Evolutionary conservation across 30 jellyfish, hydroid and myxozoan species (phyloP).

Genomic region (Sanderia malayensis): DNA sequence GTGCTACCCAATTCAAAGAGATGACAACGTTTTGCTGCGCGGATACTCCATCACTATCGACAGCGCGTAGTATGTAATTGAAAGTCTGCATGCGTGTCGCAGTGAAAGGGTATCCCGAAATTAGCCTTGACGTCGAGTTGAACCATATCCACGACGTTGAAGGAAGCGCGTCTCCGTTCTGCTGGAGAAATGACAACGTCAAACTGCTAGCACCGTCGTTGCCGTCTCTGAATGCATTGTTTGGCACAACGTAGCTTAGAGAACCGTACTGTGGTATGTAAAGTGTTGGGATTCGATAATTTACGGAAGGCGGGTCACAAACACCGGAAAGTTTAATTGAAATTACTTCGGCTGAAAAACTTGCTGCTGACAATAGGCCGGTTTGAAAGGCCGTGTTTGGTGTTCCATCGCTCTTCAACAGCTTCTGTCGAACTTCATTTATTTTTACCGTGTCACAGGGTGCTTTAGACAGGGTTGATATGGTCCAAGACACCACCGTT

Average conservation of each 20-base stretch:
- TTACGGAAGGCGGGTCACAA: slow-evolving; percentile 67
- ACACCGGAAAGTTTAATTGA: slow-evolving; percentile 25
- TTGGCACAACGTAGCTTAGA: slow-evolving; percentile 49
- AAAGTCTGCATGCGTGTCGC: slow-evolving; percentile 9
- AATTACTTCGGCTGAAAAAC: slow-evolving; percentile 24
- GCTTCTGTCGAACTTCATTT: slow-evolving; percentile 11
- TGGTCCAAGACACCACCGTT: slow-evolving; percentile 35
- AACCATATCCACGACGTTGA: slow-evolving; percentile 73
- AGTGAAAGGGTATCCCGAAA: slow-evolving; percentile 73
- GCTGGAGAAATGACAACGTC: slow-evolving; percentile 9
- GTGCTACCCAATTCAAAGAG: slow-evolving; percentile 27
- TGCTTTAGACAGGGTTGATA: slow-evolving; percentile 9
- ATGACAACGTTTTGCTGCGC: slow-evolving; percentile 60
- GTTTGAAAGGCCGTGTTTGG: slow-evolving; percentile 1
- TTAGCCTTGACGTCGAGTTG: slow-evolving; percentile 30
- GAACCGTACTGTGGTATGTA: slow-evolving; percentile 51
- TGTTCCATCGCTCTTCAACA: slow-evolving; percentile 27
- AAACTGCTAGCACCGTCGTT: slow-evolving; percentile 47
- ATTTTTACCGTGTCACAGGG: slow-evolving; percentile 46
- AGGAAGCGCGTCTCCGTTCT: slow-evolving; percentile 38
- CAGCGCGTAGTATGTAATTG: slow-evolving; percentile 41
- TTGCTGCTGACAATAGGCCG: slow-evolving; percentile 18
- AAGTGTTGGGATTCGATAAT: slow-evolving; percentile 58
- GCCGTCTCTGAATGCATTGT: slow-evolving; percentile 47
- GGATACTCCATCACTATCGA: slow-evolving; percentile 40